Evolutionary conservation across 2,888 invertebrate genomes (phyloP).

Genomic region (Lithodes maja): DNA sequence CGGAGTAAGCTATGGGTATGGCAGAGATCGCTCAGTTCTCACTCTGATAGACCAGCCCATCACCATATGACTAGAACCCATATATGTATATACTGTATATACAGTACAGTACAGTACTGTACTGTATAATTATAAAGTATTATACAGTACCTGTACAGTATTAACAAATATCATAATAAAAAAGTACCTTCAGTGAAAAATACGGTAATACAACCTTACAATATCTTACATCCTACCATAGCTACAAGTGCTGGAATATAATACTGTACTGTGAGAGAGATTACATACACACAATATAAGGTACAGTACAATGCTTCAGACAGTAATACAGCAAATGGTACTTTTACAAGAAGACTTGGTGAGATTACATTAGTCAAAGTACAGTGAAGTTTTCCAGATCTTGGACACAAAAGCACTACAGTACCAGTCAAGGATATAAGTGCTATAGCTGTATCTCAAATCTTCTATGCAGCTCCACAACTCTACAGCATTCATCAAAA

Average conservation of each 20-base stretch:
- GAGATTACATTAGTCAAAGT: background rate
- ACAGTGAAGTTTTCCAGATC: background rate
- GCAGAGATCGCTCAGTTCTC: too few species aligned
- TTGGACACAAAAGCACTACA: background rate
- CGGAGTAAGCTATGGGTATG: too few species aligned
- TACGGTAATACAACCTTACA: too few species aligned
- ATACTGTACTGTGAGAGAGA: background rate
- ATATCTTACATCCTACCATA: too few species aligned
- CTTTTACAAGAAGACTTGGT: background rate
- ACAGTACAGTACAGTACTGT: background rate
- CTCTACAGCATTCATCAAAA: background rate
- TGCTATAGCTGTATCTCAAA: background rate
- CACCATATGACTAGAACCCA: too few species aligned
- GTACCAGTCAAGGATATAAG: background rate
- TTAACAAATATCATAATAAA: too few species aligned
- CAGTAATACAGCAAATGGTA: background rate
- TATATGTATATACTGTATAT: background rate
- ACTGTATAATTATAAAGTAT: background rate
- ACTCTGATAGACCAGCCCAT: too few species aligned
- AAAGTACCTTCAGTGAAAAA: too few species aligned
- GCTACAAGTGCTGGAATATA: too few species aligned
- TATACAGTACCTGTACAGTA: too few species aligned
- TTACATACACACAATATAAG: background rate
- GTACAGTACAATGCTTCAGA: background rate
- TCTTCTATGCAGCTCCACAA: conserved; percentile 12